phyloP scores from a whole-genome alignment of 2,113 vertebrate genomes.

The Pseudopodoces humilis region DNA sequence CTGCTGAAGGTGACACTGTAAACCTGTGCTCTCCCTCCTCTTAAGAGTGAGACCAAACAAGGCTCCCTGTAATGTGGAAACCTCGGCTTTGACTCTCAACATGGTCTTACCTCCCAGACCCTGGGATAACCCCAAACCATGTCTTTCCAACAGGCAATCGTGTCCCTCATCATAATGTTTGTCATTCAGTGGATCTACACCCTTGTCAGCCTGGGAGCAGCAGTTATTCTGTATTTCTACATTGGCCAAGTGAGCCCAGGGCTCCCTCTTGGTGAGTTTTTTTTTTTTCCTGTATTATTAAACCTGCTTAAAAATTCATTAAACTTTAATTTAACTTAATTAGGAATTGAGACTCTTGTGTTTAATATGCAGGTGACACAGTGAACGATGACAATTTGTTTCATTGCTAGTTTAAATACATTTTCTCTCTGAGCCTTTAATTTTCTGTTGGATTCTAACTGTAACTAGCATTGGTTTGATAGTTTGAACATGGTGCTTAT shows the following conservation, averaged over 20 bases:
- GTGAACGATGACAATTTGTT: background rate
- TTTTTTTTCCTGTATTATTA: background rate
- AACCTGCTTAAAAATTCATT: slow-evolving; percentile 15
- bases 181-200: slow-evolving; percentile 96
- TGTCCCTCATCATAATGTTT: slow-evolving; percentile 90
- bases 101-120: background rate
- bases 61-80: background rate
- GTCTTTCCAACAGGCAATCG: slow-evolving; percentile 75
- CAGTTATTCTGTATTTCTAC: slow-evolving; percentile 88
- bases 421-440: background rate
- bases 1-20: background rate
- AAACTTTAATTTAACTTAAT: slow-evolving; percentile 28
- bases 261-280: slow-evolving; percentile 83
- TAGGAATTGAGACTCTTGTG: background rate
- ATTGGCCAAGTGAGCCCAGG: slow-evolving; percentile 91
- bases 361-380: background rate
- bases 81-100: background rate
- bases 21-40: background rate
- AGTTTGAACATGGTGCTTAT: background rate
- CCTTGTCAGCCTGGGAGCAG: slow-evolving; percentile 83
- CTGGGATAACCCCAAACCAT: background rate
- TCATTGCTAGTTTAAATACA: background rate
- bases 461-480: background rate
- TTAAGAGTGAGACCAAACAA: rapidly evolving
- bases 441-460: background rate